A percentile compares a stretch with the other conserved stretches of the same genome.
Evolutionary conservation across 2,797 vertebrate genomes (phyloP).

Genomic region (Acrossocheilus wenchowensis): DNA sequence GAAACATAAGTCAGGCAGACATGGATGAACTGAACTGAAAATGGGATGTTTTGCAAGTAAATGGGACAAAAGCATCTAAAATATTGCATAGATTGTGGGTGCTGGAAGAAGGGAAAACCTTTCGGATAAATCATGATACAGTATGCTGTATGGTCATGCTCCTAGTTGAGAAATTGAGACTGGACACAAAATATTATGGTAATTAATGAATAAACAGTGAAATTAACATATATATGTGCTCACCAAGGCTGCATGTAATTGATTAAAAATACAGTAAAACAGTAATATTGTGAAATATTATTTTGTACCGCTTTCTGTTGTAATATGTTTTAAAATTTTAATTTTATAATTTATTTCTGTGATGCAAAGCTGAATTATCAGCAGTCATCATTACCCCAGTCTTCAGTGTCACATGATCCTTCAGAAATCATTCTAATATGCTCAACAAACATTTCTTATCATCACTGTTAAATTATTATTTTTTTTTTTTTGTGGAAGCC

Average conservation of each 20-base stretch:
- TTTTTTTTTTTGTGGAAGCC: neutral
- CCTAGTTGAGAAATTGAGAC: neutral
- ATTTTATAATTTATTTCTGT: neutral
- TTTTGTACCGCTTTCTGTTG: neutral
- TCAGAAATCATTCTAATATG: neutral
- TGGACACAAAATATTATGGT: neutral
- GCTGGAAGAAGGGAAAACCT: neutral
- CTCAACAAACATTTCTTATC: neutral
- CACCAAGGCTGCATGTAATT: neutral
- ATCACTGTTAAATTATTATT: neutral
- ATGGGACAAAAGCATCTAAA: neutral
- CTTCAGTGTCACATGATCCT: neutral
- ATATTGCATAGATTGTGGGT: conserved; percentile 27
- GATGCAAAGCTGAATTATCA: neutral
- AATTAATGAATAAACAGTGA: neutral
- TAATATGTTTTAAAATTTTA: neutral
- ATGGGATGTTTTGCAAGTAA: neutral
- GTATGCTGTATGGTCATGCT: neutral
- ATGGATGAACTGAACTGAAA: neutral
- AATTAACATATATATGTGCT: neutral
- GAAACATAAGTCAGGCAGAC: neutral
- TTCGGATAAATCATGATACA: neutral
- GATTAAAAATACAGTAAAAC: neutral
- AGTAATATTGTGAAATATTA: neutral
- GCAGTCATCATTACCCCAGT: neutral